These are phyloP conservation scores for Eleutherodactylus coqui DNA, from an alignment of 2,797 vertebrate genomes.

Conservation along the genomic window DNA sequence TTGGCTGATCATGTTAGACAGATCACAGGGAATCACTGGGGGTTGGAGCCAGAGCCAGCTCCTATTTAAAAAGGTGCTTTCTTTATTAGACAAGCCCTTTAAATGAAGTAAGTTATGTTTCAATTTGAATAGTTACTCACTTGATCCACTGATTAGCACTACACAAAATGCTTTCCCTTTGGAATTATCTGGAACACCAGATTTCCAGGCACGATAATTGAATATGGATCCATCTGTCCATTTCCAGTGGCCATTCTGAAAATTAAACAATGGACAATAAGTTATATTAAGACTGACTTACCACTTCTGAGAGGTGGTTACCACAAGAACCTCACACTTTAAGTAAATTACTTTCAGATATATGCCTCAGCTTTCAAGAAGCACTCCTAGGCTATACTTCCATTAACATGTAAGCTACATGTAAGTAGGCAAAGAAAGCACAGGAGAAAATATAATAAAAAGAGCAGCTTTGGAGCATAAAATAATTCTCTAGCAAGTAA, in stretches of 20 bases:
- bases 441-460: background rate
- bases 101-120: background rate
- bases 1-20: too few species aligned
- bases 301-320: background rate
- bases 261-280: background rate
- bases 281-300: background rate
- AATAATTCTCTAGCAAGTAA: background rate
- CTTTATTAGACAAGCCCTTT: background rate
- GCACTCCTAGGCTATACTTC: background rate
- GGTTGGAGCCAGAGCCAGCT: background rate
- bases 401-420: background rate
- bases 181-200: conserved; percentile 43
- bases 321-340: background rate
- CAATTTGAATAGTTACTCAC: conserved; percentile 40
- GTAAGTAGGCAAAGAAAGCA: background rate
- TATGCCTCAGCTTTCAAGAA: background rate
- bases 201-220: conserved; percentile 41
- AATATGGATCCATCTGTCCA: conserved; percentile 61
- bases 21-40: too few species aligned
- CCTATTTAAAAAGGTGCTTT: background rate
- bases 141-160: conserved; percentile 6
- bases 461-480: background rate
- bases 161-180: conserved; percentile 42
- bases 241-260: conserved; percentile 55
- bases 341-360: too few species aligned